phyloP scores from a whole-genome alignment of 2,113 vertebrate genomes.

The human (Homo sapiens) region DNA sequence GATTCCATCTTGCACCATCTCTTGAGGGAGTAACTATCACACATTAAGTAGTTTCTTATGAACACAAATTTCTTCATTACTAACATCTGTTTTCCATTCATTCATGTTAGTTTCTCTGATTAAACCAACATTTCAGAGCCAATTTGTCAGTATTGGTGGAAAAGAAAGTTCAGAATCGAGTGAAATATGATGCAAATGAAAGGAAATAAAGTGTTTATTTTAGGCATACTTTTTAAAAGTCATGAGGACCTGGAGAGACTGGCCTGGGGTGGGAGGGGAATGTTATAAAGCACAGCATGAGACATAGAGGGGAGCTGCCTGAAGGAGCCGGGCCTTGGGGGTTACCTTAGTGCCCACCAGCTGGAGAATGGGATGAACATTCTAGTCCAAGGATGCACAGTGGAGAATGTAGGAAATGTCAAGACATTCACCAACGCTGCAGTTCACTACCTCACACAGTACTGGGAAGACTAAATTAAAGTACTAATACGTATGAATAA shows the following conservation, averaged over 20 bases:
- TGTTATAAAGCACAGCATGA: neutral
- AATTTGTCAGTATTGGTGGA: conserved; percentile 5
- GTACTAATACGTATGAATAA: neutral
- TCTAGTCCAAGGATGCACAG: neutral
- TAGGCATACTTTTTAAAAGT: neutral
- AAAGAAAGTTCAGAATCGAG: conserved; percentile 1
- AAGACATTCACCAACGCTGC: fast-evolving
- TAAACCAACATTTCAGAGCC: conserved; percentile 44
- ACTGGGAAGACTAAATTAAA: neutral
- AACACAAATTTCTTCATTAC: conserved; percentile 12
- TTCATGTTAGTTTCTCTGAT: conserved; percentile 49
- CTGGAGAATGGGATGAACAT: neutral
- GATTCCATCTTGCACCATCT: neutral
- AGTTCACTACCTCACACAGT: fast-evolving
- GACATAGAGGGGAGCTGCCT: neutral
- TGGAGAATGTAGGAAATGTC: neutral
- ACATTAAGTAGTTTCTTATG: conserved; percentile 28
- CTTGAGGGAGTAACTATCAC: conserved; percentile 2
- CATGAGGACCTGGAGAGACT: neutral
- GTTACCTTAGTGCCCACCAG: neutral
- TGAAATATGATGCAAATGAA: conserved; percentile 4
- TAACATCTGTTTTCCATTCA: conserved; percentile 63
- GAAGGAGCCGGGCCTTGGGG: neutral
- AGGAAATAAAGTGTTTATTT: conserved; percentile 4
- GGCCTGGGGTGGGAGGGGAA: neutral